Evolutionary conservation across 2,888 invertebrate species (phyloP), one percentile per base, ranked within the genome.

Genomic region (Tachystola acroxantha): DNA sequence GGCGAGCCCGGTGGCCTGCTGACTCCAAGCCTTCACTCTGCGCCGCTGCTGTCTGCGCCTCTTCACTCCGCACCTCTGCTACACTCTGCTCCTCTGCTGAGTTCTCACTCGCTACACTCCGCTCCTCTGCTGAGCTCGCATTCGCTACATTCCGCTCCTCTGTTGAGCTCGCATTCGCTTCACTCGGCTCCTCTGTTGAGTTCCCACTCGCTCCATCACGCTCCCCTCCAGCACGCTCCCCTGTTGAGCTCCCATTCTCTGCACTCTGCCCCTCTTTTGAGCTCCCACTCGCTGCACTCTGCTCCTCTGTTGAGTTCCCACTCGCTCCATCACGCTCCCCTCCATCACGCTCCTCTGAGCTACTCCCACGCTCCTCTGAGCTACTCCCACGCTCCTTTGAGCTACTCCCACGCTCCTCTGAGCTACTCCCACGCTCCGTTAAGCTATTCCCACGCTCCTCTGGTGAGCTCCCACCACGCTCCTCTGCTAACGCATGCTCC

Each of bases 1-100:
- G 67, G 69, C 24, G 66, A 65, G 45, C 56, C 65, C 1, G 59
- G 64, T 7, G 62, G 63, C 9, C 49, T 68, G 37, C 57, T 61
- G 10, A 41, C 53, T 2, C 40, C 56, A 10, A 46, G 48, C 24
- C 40, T 56, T 22, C 53, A 48, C 45, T 43, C 47, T 27, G 48
- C 37, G 37, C 36, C 46, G 1, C 35, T 45, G 26, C 40, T 28
- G 28, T 49, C 43, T 42, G 20, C 41, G 16, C 40, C 32, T 16
- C 45, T 36, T 13, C 40, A 32, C 43, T 28, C 48, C 19, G n/a
- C 44, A 20, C 40, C 38, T 7, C 32, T 36, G 1, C 42, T 45
- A 37, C 39, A 47, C 33, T 29, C 35, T 1, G 25, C 45, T 6
- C 39, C 40, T 1, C 26, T 42, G 11, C 12, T 44, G 24, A 37